Base-by-base conservation (phyloP, 2,113 vertebrate genomes). In the Cryptoleucopteryx plumbea region DNA sequence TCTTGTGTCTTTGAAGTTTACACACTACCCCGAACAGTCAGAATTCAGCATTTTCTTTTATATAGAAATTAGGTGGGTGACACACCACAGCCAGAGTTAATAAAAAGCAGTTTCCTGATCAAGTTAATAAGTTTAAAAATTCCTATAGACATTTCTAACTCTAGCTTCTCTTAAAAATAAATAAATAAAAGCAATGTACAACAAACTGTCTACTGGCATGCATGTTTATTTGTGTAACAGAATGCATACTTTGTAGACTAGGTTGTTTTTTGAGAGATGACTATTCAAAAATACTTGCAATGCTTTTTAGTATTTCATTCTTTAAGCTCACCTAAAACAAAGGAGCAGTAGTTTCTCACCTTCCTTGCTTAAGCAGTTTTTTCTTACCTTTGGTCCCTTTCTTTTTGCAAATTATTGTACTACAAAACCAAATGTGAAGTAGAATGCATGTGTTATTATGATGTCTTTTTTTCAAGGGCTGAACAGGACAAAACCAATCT, bases 11-110 rank as follows among this genome's bases (percentile, higher is more conserved):
- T 62, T 42, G 10, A 82, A 63, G 34, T 56, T 53, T 58, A 36
- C 18, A 29, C 8, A 5, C 10, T 65, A 25, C 13, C 10, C 8
- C 0, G 0, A 45, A 47, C 19, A 72, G 26, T 34, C 36, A 48
- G 31, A 88, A 42, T 82, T 72, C 32, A 73, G 9, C 26, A 11
- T 68, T 88, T 82, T 42, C 18, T 45, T 56, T 84, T 36, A 22
- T 63, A 15, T 17, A 58, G 27, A 82, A 73, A 47, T 52, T 9
- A 31, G 26, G 52, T 53, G 26, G 34, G 50, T 62, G 26, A 62
- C 36, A 29, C 20, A 58, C 27, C 23, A 32, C 55, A 86, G 66
- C 18, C n/a, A 79, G 65, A 59, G 20, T 48, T 73, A 47, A 72
- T 63, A 50, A 79, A 77, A 42, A 86, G 20, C 15, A n/a, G 25